Conservation (phyloP, 2,888 invertebrate species). For the Mycalesis mineus region DNA sequence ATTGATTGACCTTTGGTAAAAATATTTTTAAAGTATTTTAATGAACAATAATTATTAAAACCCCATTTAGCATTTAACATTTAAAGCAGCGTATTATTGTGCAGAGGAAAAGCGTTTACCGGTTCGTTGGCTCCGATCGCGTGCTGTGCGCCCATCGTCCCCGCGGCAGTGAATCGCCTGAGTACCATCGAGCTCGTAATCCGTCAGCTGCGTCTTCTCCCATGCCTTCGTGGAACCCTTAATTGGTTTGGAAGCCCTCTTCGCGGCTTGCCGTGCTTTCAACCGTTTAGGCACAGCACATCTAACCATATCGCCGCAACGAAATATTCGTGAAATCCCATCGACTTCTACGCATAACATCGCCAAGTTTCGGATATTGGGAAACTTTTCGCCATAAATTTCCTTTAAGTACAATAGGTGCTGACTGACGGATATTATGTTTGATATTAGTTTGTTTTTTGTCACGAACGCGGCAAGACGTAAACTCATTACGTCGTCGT, state of each 20-base stretch:
- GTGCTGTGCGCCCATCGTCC: slow-evolving; percentile 56
- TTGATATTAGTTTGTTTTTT: slow-evolving; percentile 42
- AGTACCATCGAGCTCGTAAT: slow-evolving; percentile 75
- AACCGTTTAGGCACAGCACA: slow-evolving; percentile 65
- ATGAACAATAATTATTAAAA: no score
- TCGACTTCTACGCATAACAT: slow-evolving; percentile 50
- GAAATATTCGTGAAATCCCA: slow-evolving; percentile 66
- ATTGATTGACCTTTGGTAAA: no score
- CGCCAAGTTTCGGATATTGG: slow-evolving; percentile 44
- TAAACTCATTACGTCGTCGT: slow-evolving; percentile 32
- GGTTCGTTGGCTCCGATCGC: slow-evolving; percentile 48
- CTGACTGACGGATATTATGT: slow-evolving; percentile 46
- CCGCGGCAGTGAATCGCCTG: slow-evolving; percentile 56
- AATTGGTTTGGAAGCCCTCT: slow-evolving; percentile 77
- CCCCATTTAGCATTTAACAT: background rate
- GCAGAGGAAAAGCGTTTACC: slow-evolving; percentile 22
- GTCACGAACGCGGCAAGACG: slow-evolving; percentile 43
- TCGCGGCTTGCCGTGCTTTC: slow-evolving; percentile 66
- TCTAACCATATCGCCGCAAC: slow-evolving; percentile 75
- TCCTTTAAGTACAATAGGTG: slow-evolving; percentile 52
- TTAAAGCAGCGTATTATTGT: background rate
- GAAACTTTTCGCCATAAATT: slow-evolving; percentile 51
- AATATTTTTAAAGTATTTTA: no score
- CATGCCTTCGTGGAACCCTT: slow-evolving; percentile 74
- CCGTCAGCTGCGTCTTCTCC: slow-evolving; percentile 67